These are phyloP conservation scores for Spisula subtruncata DNA, from an alignment of 2,888 invertebrate species.

Conservation along the genomic window DNA sequence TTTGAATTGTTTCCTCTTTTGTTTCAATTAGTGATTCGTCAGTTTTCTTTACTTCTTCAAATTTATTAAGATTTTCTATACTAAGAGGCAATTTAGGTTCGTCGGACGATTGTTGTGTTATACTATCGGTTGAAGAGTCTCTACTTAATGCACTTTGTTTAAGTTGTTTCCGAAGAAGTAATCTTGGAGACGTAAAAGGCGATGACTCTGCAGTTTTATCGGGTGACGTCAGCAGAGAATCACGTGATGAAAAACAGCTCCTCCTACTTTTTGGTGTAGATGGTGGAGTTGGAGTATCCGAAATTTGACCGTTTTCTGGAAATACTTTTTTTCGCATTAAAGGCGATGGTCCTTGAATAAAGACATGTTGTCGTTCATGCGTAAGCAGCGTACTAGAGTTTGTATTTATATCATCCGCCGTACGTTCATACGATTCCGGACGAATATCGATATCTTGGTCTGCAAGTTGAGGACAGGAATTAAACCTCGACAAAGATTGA, in stretches of 20 bases:
- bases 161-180: slow-evolving; percentile 67
- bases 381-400: slow-evolving; percentile 44
- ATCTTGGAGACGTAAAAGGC: slow-evolving; percentile 73
- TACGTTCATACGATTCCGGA: slow-evolving; percentile 65
- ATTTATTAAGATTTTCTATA: slow-evolving; percentile 60
- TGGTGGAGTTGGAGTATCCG: slow-evolving; percentile 80
- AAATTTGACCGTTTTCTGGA: slow-evolving; percentile 70
- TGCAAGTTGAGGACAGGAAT: slow-evolving; percentile 74
- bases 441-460: slow-evolving; percentile 56
- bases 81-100: slow-evolving; percentile 57
- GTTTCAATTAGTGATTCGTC: slow-evolving; percentile 32
- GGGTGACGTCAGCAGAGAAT: slow-evolving; percentile 68
- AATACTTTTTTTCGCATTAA: slow-evolving; percentile 45
- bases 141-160: slow-evolving; percentile 67
- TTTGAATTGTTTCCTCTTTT: slow-evolving; percentile 35
- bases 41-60: slow-evolving; percentile 52
- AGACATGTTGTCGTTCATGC: slow-evolving; percentile 54
- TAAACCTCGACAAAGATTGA: slow-evolving; percentile 72
- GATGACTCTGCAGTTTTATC: slow-evolving; percentile 63
- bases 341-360: slow-evolving; percentile 60
- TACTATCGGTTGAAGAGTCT: slow-evolving; percentile 72
- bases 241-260: slow-evolving; percentile 73
- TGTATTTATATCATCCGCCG: slow-evolving; percentile 71
- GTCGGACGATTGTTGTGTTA: slow-evolving; percentile 35
- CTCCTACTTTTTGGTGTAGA: slow-evolving; percentile 80